Conservation (phyloP, 2,113 vertebrate species). For the Pleuronectes platessa region DNA sequence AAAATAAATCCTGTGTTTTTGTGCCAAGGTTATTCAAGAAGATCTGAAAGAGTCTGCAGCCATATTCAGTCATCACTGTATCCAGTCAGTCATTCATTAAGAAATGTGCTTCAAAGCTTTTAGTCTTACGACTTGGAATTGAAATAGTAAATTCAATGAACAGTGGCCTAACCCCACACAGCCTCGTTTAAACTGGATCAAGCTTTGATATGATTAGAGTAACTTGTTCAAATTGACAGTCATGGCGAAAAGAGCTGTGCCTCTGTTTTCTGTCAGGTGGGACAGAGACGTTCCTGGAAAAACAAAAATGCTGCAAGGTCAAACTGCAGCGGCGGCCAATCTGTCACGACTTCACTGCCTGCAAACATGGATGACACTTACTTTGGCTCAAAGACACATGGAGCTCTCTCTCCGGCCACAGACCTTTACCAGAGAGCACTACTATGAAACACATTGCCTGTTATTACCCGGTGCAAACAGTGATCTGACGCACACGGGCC, state of each 20-base stretch:
- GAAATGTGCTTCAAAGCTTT: background rate
- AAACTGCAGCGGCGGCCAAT: conserved; percentile 61
- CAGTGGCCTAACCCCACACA: background rate
- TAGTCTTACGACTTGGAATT: background rate
- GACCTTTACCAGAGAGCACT: background rate
- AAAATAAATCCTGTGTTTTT: no score
- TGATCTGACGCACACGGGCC: conserved; percentile 14
- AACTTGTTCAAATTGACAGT: background rate
- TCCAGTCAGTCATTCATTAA: no score
- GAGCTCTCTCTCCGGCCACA: background rate
- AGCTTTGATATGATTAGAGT: conserved; percentile 1
- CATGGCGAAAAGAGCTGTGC: background rate
- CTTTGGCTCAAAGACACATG: background rate
- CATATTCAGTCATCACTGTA: no score
- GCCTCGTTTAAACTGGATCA: background rate
- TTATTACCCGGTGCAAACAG: background rate
- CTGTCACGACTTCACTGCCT: conserved; percentile 65
- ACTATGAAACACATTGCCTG: rapidly evolving
- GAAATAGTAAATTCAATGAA: background rate
- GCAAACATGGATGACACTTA: conserved; percentile 41
- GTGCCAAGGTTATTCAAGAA: no score
- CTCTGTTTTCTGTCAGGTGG: background rate
- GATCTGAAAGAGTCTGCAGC: no score
- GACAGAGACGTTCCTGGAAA: conserved; percentile 14
- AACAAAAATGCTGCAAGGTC: conserved; percentile 73